Evolutionary conservation across 2,797 vertebrate species (phyloP), one percentile per base, ranked within the genome.

Genomic region (Astyanax mexicanus): DNA sequence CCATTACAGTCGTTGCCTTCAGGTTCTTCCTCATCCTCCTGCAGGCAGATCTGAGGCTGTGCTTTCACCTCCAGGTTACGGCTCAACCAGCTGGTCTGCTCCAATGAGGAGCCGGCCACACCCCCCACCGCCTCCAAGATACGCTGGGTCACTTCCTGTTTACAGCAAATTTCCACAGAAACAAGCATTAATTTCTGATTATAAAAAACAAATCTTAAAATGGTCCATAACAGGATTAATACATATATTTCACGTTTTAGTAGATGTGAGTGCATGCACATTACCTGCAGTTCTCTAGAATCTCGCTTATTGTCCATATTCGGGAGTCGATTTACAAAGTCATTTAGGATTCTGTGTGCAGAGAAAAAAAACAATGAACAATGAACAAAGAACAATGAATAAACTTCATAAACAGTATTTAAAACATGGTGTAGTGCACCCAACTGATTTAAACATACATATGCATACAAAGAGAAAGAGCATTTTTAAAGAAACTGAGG

Each of bases 61-160:
- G 95, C 96, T 89, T 99, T 99, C 82, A 99, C 98, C 81, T 98
- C 98, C 51, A 99, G 92, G 83, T 94, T 99, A 68, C 98, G 94
- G 86, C 97, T 98, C 60, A 99, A 93, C 98, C 98, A 99, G 74
- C 97, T 99, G 73, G 98, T 99, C 86, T 99, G 98, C 73, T 99
- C 98, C 82, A 99, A 87, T 62, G 98, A 99, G 0, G 98, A 98
- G 1, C 98, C 98, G 1, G 96, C 98, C 15, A 98, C 91, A 13
- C 92, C 95, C 0, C 96, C 97, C 23, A 99, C 95, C 0, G 96
- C 93, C 82, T 99, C 98, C 7, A 99, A 88, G 84, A 99, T 94
- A 82, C 94, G 94, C 77, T 99, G 98, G n/a, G 97, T 96, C 86
- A 98, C 94, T 60, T 99, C 98, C 98, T 99, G n/a, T 29, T 64